Evolutionary conservation across 2,888 invertebrate species (phyloP), one percentile per base, ranked within the genome.

Genomic region (Amphimallon solstitiale): DNA sequence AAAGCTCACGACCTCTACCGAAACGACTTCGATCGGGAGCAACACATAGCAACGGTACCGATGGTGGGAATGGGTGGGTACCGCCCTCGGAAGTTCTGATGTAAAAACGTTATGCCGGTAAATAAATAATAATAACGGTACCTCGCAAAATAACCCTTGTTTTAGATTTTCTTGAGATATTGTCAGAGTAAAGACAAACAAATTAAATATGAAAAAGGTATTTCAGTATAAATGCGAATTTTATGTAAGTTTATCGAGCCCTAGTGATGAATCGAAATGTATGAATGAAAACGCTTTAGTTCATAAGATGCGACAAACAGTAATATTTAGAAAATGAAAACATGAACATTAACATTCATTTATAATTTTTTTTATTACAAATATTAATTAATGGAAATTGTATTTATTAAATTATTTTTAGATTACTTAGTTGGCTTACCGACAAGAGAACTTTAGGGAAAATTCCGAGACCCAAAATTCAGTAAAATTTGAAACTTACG

Each of bases 1-100:
- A 65, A 56, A 56, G 56, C 64, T 65, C 59, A 46, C 80, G 81
- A 75, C 74, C 67, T 70, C 69, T 46, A 67, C 73, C 81, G 81
- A 81, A 71, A 69, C 68, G 62, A 68, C 72, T 81, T 81, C 81
- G 80, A 81, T 81, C 81, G 77, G 70, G 73, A 79, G 79, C 80
- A 79, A 79, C 80, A 80, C 80, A 79, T 80, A 79, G 80, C 80
- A 80, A 81, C 80, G 73, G 71, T 68, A 21, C 43, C 49, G 29
- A 19, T 29, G 56, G 56, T 59, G 56, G 56, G 56, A 29, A 23
- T 56, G 21, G 29, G 68, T 72, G 76, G 75, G 75, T 75, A 70
- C 74, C 75, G 75, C 75, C 76, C 76, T 75, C 75, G 54, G 65
- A 67, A 68, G 69, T 68, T 54, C 43, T 67, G 70, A 69, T 70